Evolutionary conservation across 2,113 vertebrate genomes (phyloP), one percentile per base, ranked within the genome.

Genomic region (Elephas maximus): DNA sequence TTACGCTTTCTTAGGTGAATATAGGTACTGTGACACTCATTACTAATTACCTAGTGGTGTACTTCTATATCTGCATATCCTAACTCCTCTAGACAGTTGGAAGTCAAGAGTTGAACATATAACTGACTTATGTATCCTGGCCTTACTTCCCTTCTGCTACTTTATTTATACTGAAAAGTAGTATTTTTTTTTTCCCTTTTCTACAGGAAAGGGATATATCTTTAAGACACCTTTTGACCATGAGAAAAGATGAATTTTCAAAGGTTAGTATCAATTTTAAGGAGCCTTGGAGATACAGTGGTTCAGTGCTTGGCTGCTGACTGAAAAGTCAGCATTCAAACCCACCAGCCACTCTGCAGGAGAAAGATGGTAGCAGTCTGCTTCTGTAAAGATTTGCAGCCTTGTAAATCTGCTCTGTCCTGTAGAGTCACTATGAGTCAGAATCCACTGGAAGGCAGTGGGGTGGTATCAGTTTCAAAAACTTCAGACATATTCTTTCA

Each of bases 171-270:
- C 62, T 79, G 53, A 95, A 81, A 84, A 1, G 33, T 96, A 30
- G 94, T 30, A 0, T 5, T n/a, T 97, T 37, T 37, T 37, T 37
- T 97, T 98, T 96, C 74, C 44, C 8, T 97, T 97, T 98, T 95
- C n/a, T 97, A 45, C 97, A 99, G 99, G 99, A 99, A 71, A 98
- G 98, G 97, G 99, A 98, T 91, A 98, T 99, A 98, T 92, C 98
- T 92, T 99, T 99, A 99, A 99, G 98, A 95, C 94, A 99, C 45
- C 99, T 99, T 98, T 95, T 99, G 97, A 98, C 97, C 85, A 99
- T 99, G 99, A 98, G 98, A 93, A 98, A 99, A 98, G 98, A 99
- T 51, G 99, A 99, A 67, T 98, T 99, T 96, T 97, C 98, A 95
- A 98, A 99, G 99, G 99, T 99, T 97, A 97, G 98, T 96, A 96